These are phyloP conservation scores for Drosophila ercepeae DNA, from an alignment of 1,140 invertebrate genomes.

Conservation along the genomic window DNA sequence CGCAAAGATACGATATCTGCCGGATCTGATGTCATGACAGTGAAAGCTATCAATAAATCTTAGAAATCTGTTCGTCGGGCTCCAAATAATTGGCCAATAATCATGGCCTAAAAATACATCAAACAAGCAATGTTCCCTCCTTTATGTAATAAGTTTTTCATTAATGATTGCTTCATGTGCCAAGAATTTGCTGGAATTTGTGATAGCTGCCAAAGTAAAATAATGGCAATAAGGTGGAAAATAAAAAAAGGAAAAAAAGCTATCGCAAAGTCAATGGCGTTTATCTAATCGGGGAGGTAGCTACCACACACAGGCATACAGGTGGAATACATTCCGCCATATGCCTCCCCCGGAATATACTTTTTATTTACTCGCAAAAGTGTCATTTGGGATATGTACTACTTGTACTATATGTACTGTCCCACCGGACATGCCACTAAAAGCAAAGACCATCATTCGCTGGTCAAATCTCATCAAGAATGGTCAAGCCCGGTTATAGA, in stretches of 20 bases:
- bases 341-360: not conserved
- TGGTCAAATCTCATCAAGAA: slow-evolving; percentile 28
- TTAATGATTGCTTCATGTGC: slow-evolving; percentile 67
- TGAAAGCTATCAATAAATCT: slow-evolving; percentile 23
- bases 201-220: slow-evolving; percentile 52
- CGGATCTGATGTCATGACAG: slow-evolving; percentile 62
- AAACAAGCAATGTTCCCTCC: slow-evolving; percentile 23
- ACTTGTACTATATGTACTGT: slow-evolving; percentile 5
- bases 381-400: not conserved
- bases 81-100: slow-evolving; percentile 18
- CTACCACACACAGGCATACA: slow-evolving; percentile 30
- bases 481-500: slow-evolving; percentile 63
- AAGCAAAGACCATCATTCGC: slow-evolving; percentile 14
- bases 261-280: slow-evolving; percentile 47
- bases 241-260: slow-evolving; percentile 34
- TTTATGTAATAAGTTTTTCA: slow-evolving; percentile 62
- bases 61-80: slow-evolving; percentile 2
- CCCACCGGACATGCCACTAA: slow-evolving; percentile 19
- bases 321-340: slow-evolving; percentile 6
- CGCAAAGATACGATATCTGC: slow-evolving; percentile 40
- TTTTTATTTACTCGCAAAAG: not conserved
- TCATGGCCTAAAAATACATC: slow-evolving; percentile 51
- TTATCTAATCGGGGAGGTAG: slow-evolving; percentile 65
- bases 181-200: slow-evolving; percentile 64
- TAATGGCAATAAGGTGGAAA: slow-evolving; percentile 53